Base-by-base conservation (phyloP, 2,888 invertebrate genomes). In the Watsonalla binaria region DNA sequence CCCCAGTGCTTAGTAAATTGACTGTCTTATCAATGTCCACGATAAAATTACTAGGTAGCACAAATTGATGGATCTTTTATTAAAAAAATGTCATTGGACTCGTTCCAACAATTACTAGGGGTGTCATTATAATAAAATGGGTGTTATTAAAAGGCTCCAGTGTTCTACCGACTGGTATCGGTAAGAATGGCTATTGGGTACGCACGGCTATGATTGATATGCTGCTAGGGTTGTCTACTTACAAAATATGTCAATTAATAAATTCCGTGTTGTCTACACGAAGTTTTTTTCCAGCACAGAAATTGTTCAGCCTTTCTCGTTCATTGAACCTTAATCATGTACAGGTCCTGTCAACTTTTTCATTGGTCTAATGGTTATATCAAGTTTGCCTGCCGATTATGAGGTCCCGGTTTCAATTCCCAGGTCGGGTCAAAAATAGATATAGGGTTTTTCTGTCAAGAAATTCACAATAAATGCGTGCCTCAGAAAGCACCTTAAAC, bases 41-140 rank as follows among this genome's bases (percentile, higher is more conserved):
- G 42, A 42, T 8, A 11, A 42, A 11, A 42, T 42, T 11, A 37
- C 9, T 9, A 37, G 11, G 11, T 42, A 11, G 42, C 8, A 11
- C 42, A 11, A 42, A 65, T 62, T 60, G 62, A 45, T 58, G 53
- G 55, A 59, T 63, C 58, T 61, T 58, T 64, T 59, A 67, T 65
- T 63, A 62, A 50, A 47, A 51, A 54, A 60, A 62, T 62, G 60
- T 63, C 56, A 60, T 64, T 52, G 51, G 60, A 49, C 61, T 60
- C 45, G 59, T 66, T 66, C 65, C 65, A 63, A 64, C 68, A 63
- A 74, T 78, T 70, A 72, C 56, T 56, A 54, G 61, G 67, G 60
- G 66, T 72, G 78, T 76, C 78, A 83, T 82, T 84, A 80, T 69
- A 24, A 81, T 76, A 82, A 84, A 82, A 84, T 82, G 75, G 71